Evolutionary conservation across 2,888 invertebrate species (phyloP).

Genomic region (Copidosoma aretas): DNA sequence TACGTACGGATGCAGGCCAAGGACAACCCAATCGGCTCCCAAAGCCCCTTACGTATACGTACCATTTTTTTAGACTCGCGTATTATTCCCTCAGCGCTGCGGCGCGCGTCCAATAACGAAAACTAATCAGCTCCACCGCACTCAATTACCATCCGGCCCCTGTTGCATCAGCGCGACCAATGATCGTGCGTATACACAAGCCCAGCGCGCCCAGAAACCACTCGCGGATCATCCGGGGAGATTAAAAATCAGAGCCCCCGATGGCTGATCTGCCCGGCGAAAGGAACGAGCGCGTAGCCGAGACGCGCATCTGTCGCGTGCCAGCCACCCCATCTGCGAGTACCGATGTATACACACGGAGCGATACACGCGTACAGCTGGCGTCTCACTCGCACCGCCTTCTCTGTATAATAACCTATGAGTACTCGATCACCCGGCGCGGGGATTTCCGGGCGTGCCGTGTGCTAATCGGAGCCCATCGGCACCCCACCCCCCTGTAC

Average conservation of each 20-base stretch:
- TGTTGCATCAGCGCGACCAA: no score
- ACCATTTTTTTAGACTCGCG: no score
- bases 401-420: not conserved
- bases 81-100: no score
- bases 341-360: no score
- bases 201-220: not conserved
- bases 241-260: conserved; percentile 11
- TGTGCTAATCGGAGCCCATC: not conserved
- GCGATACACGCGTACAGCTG: not conserved
- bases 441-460: not conserved
- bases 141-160: not conserved
- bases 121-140: conserved; percentile 10
- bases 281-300: not conserved
- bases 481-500: not conserved
- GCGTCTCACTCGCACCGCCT: not conserved
- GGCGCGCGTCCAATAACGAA: not conserved
- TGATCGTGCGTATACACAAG: no score
- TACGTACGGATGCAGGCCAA: no score
- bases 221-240: conserved; percentile 1
- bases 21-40: no score
- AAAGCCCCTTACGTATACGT: no score
- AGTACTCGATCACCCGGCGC: no score
- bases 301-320: conserved; percentile 16
- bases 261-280: conserved; percentile 14
- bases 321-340: no score